These are phyloP conservation scores for Epistrophe eligans DNA, from an alignment of 2,888 invertebrate species.

Conservation along the genomic window DNA sequence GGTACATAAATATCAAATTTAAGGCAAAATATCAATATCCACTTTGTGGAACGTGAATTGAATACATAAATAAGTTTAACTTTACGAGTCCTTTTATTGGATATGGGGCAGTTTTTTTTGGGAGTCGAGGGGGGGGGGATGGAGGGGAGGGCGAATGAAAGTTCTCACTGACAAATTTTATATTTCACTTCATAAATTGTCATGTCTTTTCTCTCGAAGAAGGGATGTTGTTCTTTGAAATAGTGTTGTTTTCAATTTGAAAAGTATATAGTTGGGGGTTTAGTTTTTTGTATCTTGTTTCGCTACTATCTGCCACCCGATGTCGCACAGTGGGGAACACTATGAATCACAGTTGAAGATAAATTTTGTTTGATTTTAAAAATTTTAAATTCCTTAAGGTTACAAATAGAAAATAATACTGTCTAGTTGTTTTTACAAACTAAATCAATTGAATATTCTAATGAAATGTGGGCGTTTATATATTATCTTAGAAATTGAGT, in stretches of 20 bases:
- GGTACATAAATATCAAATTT: slow-evolving; percentile 84
- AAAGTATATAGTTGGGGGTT: slow-evolving; percentile 25
- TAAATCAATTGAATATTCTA: too few species aligned
- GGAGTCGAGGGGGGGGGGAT: background rate
- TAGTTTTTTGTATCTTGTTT: slow-evolving; percentile 34
- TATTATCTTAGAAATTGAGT: too few species aligned
- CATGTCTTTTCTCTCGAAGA: slow-evolving; percentile 7
- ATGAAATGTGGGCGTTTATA: too few species aligned
- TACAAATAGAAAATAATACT: too few species aligned
- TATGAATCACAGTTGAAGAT: background rate
- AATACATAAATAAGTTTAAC: slow-evolving; percentile 77
- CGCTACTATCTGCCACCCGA: slow-evolving; percentile 28
- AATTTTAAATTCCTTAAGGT: too few species aligned
- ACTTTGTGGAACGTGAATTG: slow-evolving; percentile 83
- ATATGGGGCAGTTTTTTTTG: background rate
- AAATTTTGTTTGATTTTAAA: too few species aligned
- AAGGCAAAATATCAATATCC: slow-evolving; percentile 84
- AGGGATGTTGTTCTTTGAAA: slow-evolving; percentile 43
- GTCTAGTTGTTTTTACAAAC: too few species aligned
- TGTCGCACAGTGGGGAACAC: background rate
- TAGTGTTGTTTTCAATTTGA: slow-evolving; percentile 41
- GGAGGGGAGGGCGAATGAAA: background rate
- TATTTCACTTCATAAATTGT: slow-evolving; percentile 66
- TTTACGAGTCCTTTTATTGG: slow-evolving; percentile 21
- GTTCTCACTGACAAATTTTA: slow-evolving; percentile 55